Evolutionary conservation across 1,140 invertebrate genomes (phyloP), one percentile per base, ranked within the genome.

Genomic region (Saxidomus purpurata): DNA sequence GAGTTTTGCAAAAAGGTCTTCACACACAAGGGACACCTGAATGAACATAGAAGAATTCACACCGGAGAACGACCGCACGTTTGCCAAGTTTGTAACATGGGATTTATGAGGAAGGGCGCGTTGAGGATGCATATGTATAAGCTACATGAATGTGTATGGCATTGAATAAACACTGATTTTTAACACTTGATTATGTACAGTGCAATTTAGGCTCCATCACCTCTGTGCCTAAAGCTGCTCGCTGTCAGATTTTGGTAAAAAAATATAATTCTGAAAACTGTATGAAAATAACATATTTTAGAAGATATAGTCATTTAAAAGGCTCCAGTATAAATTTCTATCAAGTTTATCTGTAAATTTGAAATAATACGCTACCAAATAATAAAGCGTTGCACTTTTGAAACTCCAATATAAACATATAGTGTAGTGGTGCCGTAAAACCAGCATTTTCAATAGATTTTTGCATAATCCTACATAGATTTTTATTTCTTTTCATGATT

Each of bases 1-100:
- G 94, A 96, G 8, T 97, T 98, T 28, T 99, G 98, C 93, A 97
- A 97, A 87, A 97, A 98, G 90, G 13, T 52, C 19, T 91, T 91
- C 55, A 47, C 84, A 19, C 84, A 77, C 11, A 36, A 34, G 19
- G 63, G 71, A 8, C 77, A 71, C 8, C 40, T 90, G 15, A 81
- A 71, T 25, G 52, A 49, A 4, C 90, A 91, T 49, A 83, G 40
- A 34, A 25, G 87, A n/a, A 69, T 85, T n/a, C 90, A 91, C 69
- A 89, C 90, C 9, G 88, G 88, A 9, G 90, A 91, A 40, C 55
- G 55, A 47, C 90, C 90, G 9, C 83, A 82, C 55, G n/a, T 25
- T 38, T 90, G 90, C 52, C 49, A 40, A 3, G 52, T 90, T 52
- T 90, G 90, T 36, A 59, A 38, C 8, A 77, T 76, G 28, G 83